A percentile compares a stretch with the other conserved stretches of the same genome.
These are phyloP conservation scores for Ormyrus rosae DNA, from an alignment of 2,888 invertebrate species.

Conservation along the genomic window DNA sequence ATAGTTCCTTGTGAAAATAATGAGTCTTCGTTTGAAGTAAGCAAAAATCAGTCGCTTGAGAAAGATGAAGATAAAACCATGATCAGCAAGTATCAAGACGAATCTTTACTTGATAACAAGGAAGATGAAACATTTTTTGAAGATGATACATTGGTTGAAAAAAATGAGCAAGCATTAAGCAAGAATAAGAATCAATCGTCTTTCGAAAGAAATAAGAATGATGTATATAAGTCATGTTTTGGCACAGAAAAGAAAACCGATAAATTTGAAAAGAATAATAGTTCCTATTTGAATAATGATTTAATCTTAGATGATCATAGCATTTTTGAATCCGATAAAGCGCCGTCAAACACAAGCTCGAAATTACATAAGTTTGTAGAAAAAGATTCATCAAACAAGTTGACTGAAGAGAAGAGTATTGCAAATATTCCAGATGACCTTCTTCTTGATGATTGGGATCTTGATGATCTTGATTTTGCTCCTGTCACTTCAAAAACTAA, in stretches of 20 bases:
- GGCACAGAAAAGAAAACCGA: background rate
- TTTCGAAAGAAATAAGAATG: background rate
- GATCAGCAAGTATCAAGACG: too few species aligned
- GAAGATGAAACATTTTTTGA: too few species aligned
- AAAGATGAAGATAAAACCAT: conserved; percentile 3
- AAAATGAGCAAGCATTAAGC: too few species aligned
- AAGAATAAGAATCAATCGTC: background rate
- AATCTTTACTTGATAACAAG: too few species aligned
- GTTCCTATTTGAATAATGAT: too few species aligned
- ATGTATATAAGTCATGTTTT: background rate
- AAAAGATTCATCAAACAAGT: too few species aligned
- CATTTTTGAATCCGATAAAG: too few species aligned
- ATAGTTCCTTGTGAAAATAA: background rate
- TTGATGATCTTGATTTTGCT: conserved; percentile 59
- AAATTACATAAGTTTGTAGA: too few species aligned
- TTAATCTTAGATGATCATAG: too few species aligned
- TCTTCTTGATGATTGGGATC: conserved; percentile 61
- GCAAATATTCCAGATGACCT: background rate
- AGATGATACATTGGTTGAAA: too few species aligned
- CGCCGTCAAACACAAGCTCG: too few species aligned
- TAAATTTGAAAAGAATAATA: background rate
- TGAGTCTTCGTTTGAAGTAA: background rate
- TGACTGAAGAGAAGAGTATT: too few species aligned
- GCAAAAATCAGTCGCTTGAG: background rate
- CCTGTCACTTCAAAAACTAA: background rate